These are phyloP conservation scores for Anseranas semipalmata DNA, from an alignment of 2,113 vertebrate genomes.

Conservation along the genomic window DNA sequence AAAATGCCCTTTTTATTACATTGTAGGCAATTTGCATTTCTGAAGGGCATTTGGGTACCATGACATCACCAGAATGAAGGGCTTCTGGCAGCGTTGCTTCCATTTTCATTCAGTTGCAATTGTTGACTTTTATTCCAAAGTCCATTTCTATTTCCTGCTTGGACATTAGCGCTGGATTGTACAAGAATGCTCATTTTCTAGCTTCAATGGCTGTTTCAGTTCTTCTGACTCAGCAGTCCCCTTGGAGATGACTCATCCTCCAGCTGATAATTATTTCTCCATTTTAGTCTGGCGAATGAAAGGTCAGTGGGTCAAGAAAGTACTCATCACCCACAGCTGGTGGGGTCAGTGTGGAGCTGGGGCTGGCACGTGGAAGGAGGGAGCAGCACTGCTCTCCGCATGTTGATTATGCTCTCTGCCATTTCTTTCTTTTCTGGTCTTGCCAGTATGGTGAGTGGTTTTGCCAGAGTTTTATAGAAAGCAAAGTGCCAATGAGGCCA, in stretches of 20 bases:
- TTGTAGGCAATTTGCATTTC: constrained; percentile 48
- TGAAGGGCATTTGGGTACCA: constrained; percentile 62
- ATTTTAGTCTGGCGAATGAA: background rate
- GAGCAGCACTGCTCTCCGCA: background rate
- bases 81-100: constrained; percentile 24
- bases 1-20: constrained; percentile 67
- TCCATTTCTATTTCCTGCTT: constrained; percentile 66
- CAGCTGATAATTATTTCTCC: constrained; percentile 31
- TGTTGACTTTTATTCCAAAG: constrained; percentile 56
- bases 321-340: background rate
- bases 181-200: constrained; percentile 55
- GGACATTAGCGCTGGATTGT: constrained; percentile 59
- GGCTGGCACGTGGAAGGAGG: background rate
- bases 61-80: constrained; percentile 48
- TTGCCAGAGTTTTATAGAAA: background rate
- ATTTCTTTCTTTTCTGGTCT: background rate
- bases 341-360: background rate
- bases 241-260: constrained; percentile 52
- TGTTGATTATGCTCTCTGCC: background rate
- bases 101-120: constrained; percentile 45
- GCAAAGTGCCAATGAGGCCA: background rate
- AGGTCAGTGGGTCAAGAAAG: constrained; percentile 16
- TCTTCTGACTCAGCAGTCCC: constrained; percentile 53
- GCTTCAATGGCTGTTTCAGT: background rate
- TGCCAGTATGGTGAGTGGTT: background rate